These are phyloP conservation scores for Python bivittatus DNA, from an alignment of 2,113 vertebrate genomes.

Conservation along the genomic window DNA sequence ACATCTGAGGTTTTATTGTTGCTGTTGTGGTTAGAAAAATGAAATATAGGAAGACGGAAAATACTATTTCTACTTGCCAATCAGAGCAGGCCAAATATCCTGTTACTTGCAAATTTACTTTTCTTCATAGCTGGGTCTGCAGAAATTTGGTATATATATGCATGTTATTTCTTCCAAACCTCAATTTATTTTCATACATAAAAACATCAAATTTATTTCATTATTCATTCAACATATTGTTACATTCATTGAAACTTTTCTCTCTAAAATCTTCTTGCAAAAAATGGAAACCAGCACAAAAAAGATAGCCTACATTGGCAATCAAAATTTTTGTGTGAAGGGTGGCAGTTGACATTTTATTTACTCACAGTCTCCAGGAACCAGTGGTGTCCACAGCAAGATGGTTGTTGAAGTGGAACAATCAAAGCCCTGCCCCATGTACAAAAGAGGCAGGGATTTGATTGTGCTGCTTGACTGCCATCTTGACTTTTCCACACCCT, in stretches of 20 bases:
- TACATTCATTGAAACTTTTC: neutral
- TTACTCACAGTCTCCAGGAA: neutral
- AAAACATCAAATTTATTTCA: neutral
- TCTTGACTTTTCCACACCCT: neutral
- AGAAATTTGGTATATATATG: neutral
- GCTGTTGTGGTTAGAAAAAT: neutral
- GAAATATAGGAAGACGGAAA: neutral
- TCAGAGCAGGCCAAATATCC: neutral
- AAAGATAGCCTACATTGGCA: neutral
- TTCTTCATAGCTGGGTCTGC: neutral
- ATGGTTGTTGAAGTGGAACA: neutral
- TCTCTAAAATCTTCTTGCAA: neutral
- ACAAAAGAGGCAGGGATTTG: neutral
- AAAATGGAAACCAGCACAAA: neutral
- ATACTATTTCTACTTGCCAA: neutral
- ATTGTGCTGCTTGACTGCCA: neutral
- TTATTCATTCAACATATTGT: neutral
- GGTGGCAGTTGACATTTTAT: neutral
- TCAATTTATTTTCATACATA: neutral
- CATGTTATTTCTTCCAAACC: neutral
- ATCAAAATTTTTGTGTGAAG: neutral
- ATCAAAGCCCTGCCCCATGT: neutral
- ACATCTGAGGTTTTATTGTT: neutral
- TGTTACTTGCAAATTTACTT: neutral
- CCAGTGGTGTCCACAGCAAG: neutral